A percentile compares a stretch with the other conserved stretches of the same genome.
These are phyloP conservation scores for Mellilla xanthometata DNA, from an alignment of 2,888 invertebrate genomes.

Conservation along the genomic window DNA sequence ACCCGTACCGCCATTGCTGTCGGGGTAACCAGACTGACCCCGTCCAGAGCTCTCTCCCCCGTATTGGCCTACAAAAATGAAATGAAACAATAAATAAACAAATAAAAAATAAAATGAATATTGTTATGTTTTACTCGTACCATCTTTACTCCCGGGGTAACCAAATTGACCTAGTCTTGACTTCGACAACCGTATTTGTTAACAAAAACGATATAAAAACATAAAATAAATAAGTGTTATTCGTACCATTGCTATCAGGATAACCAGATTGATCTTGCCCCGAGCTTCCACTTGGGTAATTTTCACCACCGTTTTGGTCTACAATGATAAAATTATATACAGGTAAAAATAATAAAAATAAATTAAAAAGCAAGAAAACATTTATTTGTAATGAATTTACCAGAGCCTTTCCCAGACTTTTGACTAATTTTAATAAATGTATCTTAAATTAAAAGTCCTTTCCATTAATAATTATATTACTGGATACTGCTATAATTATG, in stretches of 20 bases:
- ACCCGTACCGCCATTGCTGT: background rate
- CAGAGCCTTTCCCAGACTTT: too few species aligned
- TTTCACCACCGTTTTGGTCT: conserved; percentile 14
- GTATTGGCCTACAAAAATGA: background rate
- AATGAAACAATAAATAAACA: conserved; percentile 1
- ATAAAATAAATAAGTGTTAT: background rate
- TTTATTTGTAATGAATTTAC: too few species aligned
- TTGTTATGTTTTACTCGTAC: conserved; percentile 10
- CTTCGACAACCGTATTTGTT: background rate
- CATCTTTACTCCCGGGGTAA: conserved; percentile 10
- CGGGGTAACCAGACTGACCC: background rate
- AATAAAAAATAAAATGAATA: background rate
- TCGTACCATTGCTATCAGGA: conserved; percentile 11
- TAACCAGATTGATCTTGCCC: conserved; percentile 15
- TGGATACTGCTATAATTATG: too few species aligned
- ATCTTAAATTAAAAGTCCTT: too few species aligned
- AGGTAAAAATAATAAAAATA: background rate
- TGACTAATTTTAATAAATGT: too few species aligned
- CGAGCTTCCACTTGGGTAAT: conserved; percentile 2
- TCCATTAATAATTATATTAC: too few species aligned
- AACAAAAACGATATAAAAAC: background rate
- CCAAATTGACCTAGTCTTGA: conserved; percentile 8
- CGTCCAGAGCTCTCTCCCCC: background rate
- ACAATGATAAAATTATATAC: conserved; percentile 13
- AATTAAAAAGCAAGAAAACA: too few species aligned